Evolutionary conservation across 1,140 invertebrate genomes (phyloP).

Genomic region (Diachasma alloeum): DNA sequence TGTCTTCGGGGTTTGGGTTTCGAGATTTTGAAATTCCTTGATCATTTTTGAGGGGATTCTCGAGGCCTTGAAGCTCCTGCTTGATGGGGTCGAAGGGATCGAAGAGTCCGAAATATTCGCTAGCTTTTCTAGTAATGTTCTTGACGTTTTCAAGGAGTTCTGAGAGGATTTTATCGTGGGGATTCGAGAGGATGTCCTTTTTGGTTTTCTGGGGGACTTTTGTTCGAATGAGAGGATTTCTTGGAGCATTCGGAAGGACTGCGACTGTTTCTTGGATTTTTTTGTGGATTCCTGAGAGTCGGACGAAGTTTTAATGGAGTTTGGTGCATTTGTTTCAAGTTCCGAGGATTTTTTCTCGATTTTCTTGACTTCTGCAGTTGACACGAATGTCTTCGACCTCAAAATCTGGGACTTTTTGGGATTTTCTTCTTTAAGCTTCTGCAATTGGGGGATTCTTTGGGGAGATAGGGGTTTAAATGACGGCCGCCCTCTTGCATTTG

Average conservation of each 20-base stretch:
- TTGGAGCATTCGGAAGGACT: conserved; percentile 30
- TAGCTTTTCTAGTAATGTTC: conserved; percentile 27
- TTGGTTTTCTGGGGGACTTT: background rate
- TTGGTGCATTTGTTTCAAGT: background rate
- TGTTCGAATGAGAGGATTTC: conserved; percentile 32
- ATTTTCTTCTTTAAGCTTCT: background rate
- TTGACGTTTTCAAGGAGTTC: conserved; percentile 3
- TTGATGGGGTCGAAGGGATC: background rate
- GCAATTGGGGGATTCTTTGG: background rate
- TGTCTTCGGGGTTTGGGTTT: background rate
- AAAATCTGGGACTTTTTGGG: background rate
- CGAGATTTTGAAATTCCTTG: background rate
- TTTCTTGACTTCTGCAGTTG: background rate
- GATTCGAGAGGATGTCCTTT: background rate
- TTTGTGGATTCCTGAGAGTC: background rate
- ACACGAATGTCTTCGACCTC: background rate
- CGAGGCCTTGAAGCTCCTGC: background rate
- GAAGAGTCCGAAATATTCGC: conserved; percentile 11
- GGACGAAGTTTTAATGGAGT: background rate
- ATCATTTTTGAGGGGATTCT: background rate
- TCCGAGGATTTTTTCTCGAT: background rate
- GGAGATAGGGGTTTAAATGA: background rate
- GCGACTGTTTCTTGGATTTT: conserved; percentile 24
- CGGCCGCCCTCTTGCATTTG: background rate
- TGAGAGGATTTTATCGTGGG: background rate